These are phyloP conservation scores for Acrocephalus kingi DNA, from an alignment of 2,113 vertebrate genomes.

Conservation along the genomic window DNA sequence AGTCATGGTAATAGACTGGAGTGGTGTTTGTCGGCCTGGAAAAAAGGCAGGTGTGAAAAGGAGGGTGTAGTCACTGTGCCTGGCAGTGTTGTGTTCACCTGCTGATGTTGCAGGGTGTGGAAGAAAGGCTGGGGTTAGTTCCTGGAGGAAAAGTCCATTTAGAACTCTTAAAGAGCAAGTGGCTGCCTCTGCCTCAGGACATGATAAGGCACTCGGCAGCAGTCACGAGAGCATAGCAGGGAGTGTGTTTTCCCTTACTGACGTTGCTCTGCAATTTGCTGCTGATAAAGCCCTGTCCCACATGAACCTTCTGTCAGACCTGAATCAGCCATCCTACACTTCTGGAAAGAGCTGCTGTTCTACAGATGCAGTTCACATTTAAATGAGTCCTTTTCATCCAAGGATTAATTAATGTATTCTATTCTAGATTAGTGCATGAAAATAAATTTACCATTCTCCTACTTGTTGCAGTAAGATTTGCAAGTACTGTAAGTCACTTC, in stretches of 20 bases:
- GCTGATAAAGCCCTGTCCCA: neutral
- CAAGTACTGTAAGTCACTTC: neutral
- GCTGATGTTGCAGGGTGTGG: neutral
- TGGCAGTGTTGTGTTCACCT: neutral
- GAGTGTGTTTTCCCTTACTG: neutral
- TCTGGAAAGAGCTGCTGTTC: neutral
- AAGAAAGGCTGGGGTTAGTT: neutral
- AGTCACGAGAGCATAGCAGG: neutral
- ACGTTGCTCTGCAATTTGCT: neutral
- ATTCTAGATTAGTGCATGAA: neutral
- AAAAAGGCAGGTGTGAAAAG: neutral
- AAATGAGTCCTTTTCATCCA: neutral
- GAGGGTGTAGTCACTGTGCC: neutral
- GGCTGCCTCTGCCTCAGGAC: neutral
- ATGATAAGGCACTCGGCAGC: rapidly evolving
- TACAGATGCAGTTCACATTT: neutral
- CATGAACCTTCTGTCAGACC: neutral
- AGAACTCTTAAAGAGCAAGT: neutral
- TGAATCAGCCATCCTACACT: no score
- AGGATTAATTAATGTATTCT: neutral
- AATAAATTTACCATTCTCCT: neutral
- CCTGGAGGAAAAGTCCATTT: neutral
- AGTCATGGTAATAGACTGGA: neutral
- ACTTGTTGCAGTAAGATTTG: neutral
- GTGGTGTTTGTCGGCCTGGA: neutral